These are phyloP conservation scores for Ecdyonurus torrentis DNA, from an alignment of 2,888 invertebrate genomes.

Conservation along the genomic window DNA sequence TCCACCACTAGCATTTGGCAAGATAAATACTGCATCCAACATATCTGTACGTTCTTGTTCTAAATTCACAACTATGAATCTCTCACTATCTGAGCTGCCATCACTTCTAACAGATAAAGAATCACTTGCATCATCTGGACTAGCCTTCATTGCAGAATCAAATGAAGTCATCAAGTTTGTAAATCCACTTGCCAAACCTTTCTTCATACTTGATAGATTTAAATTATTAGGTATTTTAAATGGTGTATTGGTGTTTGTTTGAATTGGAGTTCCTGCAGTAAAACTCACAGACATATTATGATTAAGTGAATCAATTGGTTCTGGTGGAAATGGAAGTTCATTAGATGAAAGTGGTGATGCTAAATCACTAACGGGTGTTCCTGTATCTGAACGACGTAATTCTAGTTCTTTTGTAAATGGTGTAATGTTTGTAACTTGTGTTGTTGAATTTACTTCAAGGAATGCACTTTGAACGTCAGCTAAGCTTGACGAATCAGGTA, in stretches of 20 bases:
- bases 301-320: background rate
- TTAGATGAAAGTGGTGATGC: background rate
- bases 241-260: background rate
- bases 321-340: background rate
- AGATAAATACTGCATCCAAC: constrained; percentile 40
- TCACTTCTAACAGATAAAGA: constrained; percentile 62
- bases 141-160: constrained; percentile 59
- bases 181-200: constrained; percentile 59
- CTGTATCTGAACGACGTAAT: background rate
- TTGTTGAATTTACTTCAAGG: background rate
- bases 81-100: constrained; percentile 74
- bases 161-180: constrained; percentile 68
- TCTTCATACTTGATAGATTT: constrained; percentile 11
- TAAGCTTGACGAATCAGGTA: constrained; percentile 71
- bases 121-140: constrained; percentile 58
- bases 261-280: background rate
- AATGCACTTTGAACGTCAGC: constrained; percentile 42
- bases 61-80: constrained; percentile 49
- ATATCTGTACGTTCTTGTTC: constrained; percentile 30
- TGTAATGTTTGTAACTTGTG: background rate
- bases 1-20: constrained; percentile 8
- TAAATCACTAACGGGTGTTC: background rate
- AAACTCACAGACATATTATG: background rate
- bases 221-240: constrained; percentile 5
- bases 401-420: background rate